These are phyloP conservation scores for Lasioglossum albipes DNA, from an alignment of 1,140 invertebrate genomes.

Conservation along the genomic window DNA sequence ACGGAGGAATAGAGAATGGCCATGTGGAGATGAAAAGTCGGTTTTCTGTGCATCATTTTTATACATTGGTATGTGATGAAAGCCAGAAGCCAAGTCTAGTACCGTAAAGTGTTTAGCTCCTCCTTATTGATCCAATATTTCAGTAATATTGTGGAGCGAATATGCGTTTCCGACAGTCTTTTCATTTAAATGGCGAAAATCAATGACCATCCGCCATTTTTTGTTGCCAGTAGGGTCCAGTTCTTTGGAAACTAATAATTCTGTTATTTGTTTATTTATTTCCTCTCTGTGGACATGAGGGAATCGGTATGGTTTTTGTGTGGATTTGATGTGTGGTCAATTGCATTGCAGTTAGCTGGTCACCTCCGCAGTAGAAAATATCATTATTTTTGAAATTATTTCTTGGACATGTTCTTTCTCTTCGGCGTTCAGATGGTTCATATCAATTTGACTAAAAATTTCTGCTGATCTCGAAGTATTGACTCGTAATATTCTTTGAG, in stretches of 20 bases:
- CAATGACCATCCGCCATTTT: not conserved
- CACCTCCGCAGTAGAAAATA: no score
- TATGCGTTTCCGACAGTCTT: not conserved
- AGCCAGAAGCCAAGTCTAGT: constrained; percentile 5
- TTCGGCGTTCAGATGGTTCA: no score
- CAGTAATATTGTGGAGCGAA: not conserved
- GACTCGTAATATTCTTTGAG: no score
- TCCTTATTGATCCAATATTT: constrained; percentile 12
- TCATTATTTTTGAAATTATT: no score
- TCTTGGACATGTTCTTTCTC: no score
- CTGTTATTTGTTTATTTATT: constrained; percentile 8
- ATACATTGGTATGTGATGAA: constrained; percentile 6
- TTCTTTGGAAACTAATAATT: constrained; percentile 6
- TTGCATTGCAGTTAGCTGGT: no score
- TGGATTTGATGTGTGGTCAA: no score
- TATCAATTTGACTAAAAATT: no score
- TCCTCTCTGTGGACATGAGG: constrained; percentile 1
- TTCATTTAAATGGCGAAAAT: not conserved
- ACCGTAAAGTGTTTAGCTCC: not conserved
- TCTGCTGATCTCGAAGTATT: no score
- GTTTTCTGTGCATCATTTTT: not conserved
- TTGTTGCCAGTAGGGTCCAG: not conserved
- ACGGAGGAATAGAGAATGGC: constrained; percentile 1
- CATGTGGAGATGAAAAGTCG: not conserved
- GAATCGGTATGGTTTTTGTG: constrained; percentile 1